Evolutionary conservation across 1,140 invertebrate species (phyloP).

Genomic region (Holcopasites calliopsidis): DNA sequence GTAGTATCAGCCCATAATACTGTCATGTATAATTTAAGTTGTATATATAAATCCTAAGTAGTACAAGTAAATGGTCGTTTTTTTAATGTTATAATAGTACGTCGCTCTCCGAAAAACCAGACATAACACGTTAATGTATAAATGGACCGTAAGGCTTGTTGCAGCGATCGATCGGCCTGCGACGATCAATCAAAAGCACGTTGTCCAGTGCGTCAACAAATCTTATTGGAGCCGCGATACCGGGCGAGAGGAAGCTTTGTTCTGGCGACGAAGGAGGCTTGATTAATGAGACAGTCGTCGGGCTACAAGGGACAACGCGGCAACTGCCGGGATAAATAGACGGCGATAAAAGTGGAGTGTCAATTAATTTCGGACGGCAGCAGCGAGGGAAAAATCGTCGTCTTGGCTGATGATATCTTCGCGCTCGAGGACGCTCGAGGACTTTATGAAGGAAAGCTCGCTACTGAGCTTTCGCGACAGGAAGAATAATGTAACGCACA

Average conservation of each 20-base stretch:
- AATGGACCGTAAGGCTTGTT: constrained; percentile 37
- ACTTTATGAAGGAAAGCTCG: constrained; percentile 61
- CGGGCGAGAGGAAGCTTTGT: constrained; percentile 42
- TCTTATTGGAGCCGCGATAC: constrained; percentile 44
- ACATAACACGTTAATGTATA: too few relatives aligned
- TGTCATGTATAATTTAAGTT: too few relatives aligned
- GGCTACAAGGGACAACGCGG: constrained; percentile 62
- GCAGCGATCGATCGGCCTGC: constrained; percentile 49
- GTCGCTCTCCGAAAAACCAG: too few relatives aligned
- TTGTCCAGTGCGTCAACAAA: constrained; percentile 37
- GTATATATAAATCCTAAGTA: too few relatives aligned
- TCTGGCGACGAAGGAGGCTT: constrained; percentile 62
- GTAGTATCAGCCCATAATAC: too few relatives aligned
- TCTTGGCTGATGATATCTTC: constrained; percentile 47
- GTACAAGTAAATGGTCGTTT: too few relatives aligned
- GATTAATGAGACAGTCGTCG: constrained; percentile 70
- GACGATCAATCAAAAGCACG: constrained; percentile 60
- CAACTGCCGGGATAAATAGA: constrained; percentile 69
- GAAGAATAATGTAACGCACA: constrained; percentile 51
- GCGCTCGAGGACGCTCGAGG: constrained; percentile 59
- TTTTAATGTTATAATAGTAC: too few relatives aligned
- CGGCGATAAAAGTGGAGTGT: constrained; percentile 71
- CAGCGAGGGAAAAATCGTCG: constrained; percentile 54
- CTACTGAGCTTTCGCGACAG: constrained; percentile 40
- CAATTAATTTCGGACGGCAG: constrained; percentile 70